These are phyloP conservation scores for Psephotus haematonotus DNA, from an alignment of 2,113 vertebrate genomes.

Conservation along the genomic window DNA sequence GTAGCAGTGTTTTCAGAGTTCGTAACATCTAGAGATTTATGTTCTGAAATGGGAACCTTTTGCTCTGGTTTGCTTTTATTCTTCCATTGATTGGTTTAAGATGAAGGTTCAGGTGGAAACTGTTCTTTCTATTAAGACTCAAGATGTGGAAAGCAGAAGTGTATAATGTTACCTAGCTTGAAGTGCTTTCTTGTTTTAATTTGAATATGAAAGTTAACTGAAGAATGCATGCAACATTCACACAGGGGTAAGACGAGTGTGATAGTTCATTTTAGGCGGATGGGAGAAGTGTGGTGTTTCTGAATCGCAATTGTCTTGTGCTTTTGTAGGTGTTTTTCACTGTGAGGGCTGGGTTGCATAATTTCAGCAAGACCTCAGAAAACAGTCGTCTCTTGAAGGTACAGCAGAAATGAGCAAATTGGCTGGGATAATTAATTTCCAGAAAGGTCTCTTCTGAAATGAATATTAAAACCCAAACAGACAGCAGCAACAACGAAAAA, in stretches of 20 bases:
- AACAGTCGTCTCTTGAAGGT: background rate
- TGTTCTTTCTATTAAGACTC: background rate
- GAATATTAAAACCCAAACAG: background rate
- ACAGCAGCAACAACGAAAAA: background rate
- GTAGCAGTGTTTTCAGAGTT: background rate
- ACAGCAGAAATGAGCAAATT: background rate
- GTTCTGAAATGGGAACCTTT: background rate
- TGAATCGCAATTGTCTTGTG: accelerated
- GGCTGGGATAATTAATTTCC: background rate
- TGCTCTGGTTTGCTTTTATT: background rate
- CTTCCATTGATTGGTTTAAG: background rate
- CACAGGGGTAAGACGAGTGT: background rate
- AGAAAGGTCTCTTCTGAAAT: background rate
- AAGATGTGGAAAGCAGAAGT: background rate
- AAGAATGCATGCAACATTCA: background rate
- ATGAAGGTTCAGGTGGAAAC: background rate
- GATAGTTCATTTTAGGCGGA: background rate
- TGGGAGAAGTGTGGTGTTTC: background rate
- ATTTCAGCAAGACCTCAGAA: background rate
- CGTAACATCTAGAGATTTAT: background rate
- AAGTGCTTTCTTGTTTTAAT: background rate
- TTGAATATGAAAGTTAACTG: background rate
- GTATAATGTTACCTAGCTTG: background rate
- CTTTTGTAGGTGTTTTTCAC: background rate
- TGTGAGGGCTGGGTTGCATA: background rate